Evolutionary conservation across 2,797 vertebrate genomes (phyloP), one percentile per base, ranked within the genome.

Genomic region (Tangara arthus): DNA sequence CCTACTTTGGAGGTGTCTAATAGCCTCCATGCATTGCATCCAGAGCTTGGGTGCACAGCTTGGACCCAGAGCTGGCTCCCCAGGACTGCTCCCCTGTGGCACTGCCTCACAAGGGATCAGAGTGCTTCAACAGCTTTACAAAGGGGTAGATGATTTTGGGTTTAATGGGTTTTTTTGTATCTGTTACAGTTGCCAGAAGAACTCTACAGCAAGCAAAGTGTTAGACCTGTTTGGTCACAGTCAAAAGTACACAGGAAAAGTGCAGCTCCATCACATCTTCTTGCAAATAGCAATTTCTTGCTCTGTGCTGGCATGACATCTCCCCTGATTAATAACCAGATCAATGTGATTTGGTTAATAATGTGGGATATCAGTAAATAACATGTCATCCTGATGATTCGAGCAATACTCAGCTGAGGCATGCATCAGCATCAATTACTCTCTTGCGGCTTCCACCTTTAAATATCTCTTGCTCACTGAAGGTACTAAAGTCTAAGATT

Each of bases 1-100:
- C 39, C 47, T 79, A 15, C 55, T 90, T 76, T 17, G 9, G 52
- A 79, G 55, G 60, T 68, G 55, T 63, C 55, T 84, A 34, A 65
- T 76, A 84, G 44, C 21, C 4, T 37, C 42, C 15, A 7, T 3
- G 13, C 55, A 27, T 46, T 0, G 0, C 63, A 63, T 50, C 37
- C 35, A 26, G 59, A 55, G 32, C 28, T 68, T 50, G 57, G 24
- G n/a, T 1, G 1, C 39, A 20, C 3, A 3, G 34, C 32, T 37
- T 70, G 83, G 56, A 50, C 26, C 3, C 3, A 6, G 30, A 26
- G 39, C 55, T 91, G 64, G 21, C 6, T 72, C 15, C 41, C 8
- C 6, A 3, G 41, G 37, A 30, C 49, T 32, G 27, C 44, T 59
- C 8, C 37, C 30, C 30, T 53, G 6, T 39, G 59, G 22, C 6